Base-by-base conservation (phyloP, 2,888 invertebrate genomes). In the Eristalinus aeneus region DNA sequence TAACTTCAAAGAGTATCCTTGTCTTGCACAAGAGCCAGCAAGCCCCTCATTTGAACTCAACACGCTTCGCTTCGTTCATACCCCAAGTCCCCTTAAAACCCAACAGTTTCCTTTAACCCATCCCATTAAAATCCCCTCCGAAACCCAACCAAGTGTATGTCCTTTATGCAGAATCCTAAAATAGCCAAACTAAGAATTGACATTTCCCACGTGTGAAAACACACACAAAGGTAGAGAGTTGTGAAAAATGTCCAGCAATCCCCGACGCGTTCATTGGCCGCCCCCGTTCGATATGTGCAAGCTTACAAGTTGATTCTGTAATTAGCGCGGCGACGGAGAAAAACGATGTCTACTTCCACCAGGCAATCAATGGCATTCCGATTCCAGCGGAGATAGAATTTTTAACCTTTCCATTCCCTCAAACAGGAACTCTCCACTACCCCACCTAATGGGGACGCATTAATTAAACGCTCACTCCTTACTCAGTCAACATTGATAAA, bases 401-500 rank as follows among this genome's bases (percentile, higher is more conserved):
- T n/a, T n/a, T n/a, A 10, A 46, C 54, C 23, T 10, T 56, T 23
- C 22, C 36, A 31, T 10, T 8, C 32, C 31, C 1, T 22, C n/a
- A 39, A 12, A 61, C 56, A 67, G 71, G 56, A 58, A 67, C 68
- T 68, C 39, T 31, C 53, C 36, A 46, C 34, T 53, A 31, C 60
- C 67, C 31, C 60, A 20, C 34, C 65, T 65, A 78, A 78, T 72
- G 72, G 78, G 61, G 60, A 12, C 68, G 32, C 71, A 83, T 68
- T 77, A 83, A 77, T 83, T 83, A 69, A 83, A 69, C 34, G 64
- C 72, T 46, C 61, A 20, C 54, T 56, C 54, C 46, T 39, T 27
- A 4, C 53, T 69, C 63, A 58, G 81, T 65, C 73, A 81, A 68
- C 68, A 73, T 58, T 64, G 64, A 65, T 81, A 73, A 80, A 81